phyloP scores from a whole-genome alignment of 2,113 vertebrate genomes.

The Podilymbus podiceps region DNA sequence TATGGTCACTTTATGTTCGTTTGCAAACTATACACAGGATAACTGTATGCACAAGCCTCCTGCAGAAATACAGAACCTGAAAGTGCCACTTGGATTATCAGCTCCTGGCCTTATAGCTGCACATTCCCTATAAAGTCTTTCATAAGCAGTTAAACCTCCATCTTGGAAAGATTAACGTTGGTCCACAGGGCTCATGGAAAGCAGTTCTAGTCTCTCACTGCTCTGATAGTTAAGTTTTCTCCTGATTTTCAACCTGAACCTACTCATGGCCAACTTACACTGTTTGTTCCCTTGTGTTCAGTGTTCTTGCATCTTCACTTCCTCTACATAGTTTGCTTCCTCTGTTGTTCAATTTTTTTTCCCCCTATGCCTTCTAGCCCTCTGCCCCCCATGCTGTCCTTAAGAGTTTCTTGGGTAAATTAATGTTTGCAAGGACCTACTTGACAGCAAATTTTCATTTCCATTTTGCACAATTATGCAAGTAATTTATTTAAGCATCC shows the following conservation, averaged over 20 bases:
- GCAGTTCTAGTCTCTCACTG: neutral
- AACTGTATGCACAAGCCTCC: neutral
- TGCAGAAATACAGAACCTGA: neutral
- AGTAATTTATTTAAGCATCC: constrained; percentile 25
- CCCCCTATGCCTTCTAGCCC: neutral
- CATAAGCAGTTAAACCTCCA: neutral
- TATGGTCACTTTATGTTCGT: neutral
- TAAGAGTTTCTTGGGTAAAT: constrained; percentile 28
- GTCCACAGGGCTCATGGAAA: neutral
- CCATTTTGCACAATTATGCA: constrained; percentile 11
- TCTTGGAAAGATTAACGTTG: neutral
- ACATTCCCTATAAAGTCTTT: neutral
- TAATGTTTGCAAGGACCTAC: constrained; percentile 17
- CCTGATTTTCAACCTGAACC: neutral
- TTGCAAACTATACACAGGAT: neutral
- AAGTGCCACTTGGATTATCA: neutral
- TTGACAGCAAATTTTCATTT: neutral
- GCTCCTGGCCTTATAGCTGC: neutral
- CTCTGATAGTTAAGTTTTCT: neutral
- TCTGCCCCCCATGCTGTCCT: neutral
- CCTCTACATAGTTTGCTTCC: neutral
- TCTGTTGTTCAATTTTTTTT: neutral
- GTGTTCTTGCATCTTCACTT: neutral
- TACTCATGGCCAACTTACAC: neutral
- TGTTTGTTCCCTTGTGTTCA: accelerated